Base-by-base conservation (phyloP, 2,113 vertebrate species). In the Columba janthina region DNA sequence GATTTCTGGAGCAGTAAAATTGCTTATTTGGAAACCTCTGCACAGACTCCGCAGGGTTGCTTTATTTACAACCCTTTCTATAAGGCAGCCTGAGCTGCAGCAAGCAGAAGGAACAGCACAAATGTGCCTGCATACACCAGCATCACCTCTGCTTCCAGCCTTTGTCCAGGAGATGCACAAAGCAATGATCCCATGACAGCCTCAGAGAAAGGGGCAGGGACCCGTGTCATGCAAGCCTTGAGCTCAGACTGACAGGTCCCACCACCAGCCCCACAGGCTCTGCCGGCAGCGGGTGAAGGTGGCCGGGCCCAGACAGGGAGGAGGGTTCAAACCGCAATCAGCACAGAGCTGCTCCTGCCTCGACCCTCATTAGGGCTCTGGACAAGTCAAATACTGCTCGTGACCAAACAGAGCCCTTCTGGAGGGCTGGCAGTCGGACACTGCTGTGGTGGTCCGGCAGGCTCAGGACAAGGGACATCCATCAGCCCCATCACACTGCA, bases 51-150 rank as follows among this genome's bases (percentile, higher is more conserved):
- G 8, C 78, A 73, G 71, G 0, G 1, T 69, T 65, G 70, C 70
- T 38, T 94, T 46, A 85, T 94, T 90, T 89, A 81, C 60, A 89
- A 89, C 62, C 64, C 74, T 94, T 78, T 69, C 94, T 89, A 25
- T 24, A 31, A 75, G 50, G 66, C 84, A 89, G 70, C 38, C 48
- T 15, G 36, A 44, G 28, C 36, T 19, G 65, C 77, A 71, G 58
- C 69, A 71, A 83, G 56, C 76, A 75, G 31, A 78, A 73, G 46
- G 57, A 84, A 87, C 57, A n/a, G 62, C 82, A 78, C 65, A 83
- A 67, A 82, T 19, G 69, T 26, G 85, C 40, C 44, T 21, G 75
- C n/a, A 4, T 15, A 3, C 6, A n/a, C 32, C 58, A 56, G 62
- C 28, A 0, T 46, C 6, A 65, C 19, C 74, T 69, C 85, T 38